These are phyloP conservation scores for Leptopterna dolabrata DNA, from an alignment of 2,888 invertebrate species.

Conservation along the genomic window DNA sequence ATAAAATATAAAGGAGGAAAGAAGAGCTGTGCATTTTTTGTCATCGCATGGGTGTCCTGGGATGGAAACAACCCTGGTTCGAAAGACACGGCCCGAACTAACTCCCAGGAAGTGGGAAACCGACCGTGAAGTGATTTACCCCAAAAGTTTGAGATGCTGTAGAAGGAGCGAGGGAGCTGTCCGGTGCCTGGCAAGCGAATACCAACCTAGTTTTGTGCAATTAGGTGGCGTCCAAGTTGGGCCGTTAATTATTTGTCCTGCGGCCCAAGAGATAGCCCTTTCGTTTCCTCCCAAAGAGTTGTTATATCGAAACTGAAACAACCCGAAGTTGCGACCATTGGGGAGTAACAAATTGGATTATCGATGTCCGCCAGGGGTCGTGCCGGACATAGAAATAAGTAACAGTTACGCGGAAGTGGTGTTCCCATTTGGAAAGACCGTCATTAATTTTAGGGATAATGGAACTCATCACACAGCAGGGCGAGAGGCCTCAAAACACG, in stretches of 20 bases:
- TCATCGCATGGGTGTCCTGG: no score
- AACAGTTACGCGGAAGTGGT: background rate
- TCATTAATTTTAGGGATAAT: no score
- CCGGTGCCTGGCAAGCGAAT: background rate
- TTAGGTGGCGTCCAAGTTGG: slow-evolving; percentile 7
- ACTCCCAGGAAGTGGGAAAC: background rate
- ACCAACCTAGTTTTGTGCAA: slow-evolving; percentile 5
- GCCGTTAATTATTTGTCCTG: slow-evolving; percentile 33
- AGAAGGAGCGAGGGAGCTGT: background rate
- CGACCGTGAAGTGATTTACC: background rate
- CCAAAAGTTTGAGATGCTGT: background rate
- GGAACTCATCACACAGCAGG: no score
- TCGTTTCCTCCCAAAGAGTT: background rate
- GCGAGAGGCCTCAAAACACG: no score
- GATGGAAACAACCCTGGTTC: no score
- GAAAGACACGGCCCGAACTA: background rate
- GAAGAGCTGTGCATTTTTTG: no score
- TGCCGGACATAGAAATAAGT: background rate
- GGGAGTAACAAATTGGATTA: slow-evolving; percentile 11
- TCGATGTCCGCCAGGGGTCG: background rate
- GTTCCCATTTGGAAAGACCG: background rate
- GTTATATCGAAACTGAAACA: background rate
- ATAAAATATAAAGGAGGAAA: no score
- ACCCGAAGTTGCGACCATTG: background rate
- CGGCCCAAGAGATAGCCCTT: background rate